Evolutionary conservation across 2,888 invertebrate species (phyloP).

Genomic region (Rhodophaea formosa): DNA sequence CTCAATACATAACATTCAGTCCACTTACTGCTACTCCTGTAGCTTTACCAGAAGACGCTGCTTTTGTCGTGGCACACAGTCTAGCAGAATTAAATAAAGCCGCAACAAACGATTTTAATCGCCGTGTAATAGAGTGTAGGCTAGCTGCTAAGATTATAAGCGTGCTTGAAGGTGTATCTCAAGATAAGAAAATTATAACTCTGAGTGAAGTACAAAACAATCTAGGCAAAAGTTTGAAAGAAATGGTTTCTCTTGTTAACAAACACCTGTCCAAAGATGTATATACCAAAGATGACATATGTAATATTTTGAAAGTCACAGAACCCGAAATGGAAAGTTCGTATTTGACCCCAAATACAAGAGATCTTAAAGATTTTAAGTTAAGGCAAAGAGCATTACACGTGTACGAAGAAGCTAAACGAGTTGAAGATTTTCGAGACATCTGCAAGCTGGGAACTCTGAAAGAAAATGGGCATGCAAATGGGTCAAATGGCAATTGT

Average conservation of each 20-base stretch:
- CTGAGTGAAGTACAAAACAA: constrained; percentile 88
- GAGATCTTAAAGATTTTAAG: constrained; percentile 87
- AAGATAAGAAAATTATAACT: constrained; percentile 84
- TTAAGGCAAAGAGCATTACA: constrained; percentile 93
- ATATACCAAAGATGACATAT: constrained; percentile 87
- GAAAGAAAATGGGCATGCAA: constrained; percentile 42
- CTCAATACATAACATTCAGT: constrained; percentile 96
- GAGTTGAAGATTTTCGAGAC: constrained; percentile 89
- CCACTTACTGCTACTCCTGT: constrained; percentile 90
- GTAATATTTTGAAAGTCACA: constrained; percentile 79
- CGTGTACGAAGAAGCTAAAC: constrained; percentile 93
- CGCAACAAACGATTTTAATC: constrained; percentile 94
- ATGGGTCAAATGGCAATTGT: constrained; percentile 40
- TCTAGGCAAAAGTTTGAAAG: constrained; percentile 82
- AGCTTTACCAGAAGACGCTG: constrained; percentile 89
- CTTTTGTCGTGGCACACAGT: constrained; percentile 97
- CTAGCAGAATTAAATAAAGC: constrained; percentile 95
- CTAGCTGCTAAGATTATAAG: constrained; percentile 89
- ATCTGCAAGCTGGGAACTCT: constrained; percentile 73
- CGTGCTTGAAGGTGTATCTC: constrained; percentile 54
- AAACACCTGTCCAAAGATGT: constrained; percentile 83
- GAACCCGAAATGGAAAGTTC: constrained; percentile 81
- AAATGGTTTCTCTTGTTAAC: constrained; percentile 86
- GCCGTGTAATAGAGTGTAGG: constrained; percentile 96
- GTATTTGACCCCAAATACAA: constrained; percentile 76